Evolutionary conservation across 2,797 vertebrate genomes (phyloP).

Genomic region (Centropyge bicolor): DNA sequence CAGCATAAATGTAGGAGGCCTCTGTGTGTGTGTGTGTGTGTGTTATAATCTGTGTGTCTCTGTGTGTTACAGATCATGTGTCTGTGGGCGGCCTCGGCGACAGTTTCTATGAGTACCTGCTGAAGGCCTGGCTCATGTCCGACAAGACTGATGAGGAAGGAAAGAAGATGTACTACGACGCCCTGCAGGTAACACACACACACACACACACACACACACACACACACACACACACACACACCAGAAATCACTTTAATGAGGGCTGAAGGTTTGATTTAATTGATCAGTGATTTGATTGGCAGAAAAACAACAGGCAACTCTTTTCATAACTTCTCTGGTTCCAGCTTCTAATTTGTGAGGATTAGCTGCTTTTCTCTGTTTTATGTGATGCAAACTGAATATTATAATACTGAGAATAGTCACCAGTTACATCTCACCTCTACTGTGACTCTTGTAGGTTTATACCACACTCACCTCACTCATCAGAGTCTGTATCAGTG

Average conservation of each 20-base stretch:
- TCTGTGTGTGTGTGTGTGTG: conserved; percentile 12
- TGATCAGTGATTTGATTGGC: neutral
- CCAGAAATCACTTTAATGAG: neutral
- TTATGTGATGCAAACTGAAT: too few species aligned
- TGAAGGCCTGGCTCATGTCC: conserved; percentile 99
- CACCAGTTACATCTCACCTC: neutral
- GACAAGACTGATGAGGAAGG: conserved; percentile 95
- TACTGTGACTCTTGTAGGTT: neutral
- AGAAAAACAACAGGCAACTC: too few species aligned
- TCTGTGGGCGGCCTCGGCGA: conserved; percentile 98
- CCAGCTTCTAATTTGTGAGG: too few species aligned
- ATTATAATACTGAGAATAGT: neutral
- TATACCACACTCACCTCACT: neutral
- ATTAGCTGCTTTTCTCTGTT: too few species aligned
- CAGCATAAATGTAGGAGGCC: neutral
- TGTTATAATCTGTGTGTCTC: conserved; percentile 11
- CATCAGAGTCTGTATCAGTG: neutral
- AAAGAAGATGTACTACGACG: conserved; percentile 96
- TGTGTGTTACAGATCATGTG: conserved; percentile 92
- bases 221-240: conserved; percentile 6
- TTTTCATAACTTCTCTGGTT: too few species aligned
- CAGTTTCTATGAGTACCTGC: conserved; percentile 99
- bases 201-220: conserved; percentile 29
- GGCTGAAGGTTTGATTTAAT: neutral
- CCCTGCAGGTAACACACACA: conserved; percentile 90